Base-by-base conservation (phyloP, 2,797 vertebrate species). In the Gobionotothen gibberifrons region DNA sequence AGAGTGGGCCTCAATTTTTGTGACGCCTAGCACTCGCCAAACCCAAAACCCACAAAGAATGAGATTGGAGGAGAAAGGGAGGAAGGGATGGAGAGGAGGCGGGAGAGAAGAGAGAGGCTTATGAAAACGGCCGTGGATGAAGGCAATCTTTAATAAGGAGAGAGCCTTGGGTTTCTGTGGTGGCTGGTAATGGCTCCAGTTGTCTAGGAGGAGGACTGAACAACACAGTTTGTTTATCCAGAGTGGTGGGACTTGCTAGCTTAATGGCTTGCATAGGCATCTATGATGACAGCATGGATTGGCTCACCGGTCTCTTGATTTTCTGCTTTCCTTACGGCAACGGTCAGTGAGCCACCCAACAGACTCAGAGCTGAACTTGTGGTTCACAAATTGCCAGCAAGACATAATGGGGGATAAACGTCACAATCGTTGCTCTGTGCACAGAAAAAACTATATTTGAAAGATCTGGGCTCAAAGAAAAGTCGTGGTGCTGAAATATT, bases 151-250 rank as follows among this genome's bases (percentile, higher is more conserved):
- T 88, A 91, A 91, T 90, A 87, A 89, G 76, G 65, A 72, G 81
- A 84, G 78, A 76, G 84, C 69, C 60, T 81, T 78, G 79, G 89
- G 89, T 92, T 93, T 93, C 81, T 93, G 90, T 26, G 87, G 94
- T 90, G 74, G 68, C 63, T 87, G 61, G 83, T 87, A 79, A 89
- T 61, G 93, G 90, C 90, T 93, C 91, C 92, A 93, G 93, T 92
- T 90, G 90, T 93, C 90, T 91, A 85, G 83, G 78, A 91, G 77
- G 81, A 84, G 62, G 60, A 80, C 81, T 71, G 78, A 92, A 89
- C 85, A 89, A 85, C 82, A 72, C 71, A 76, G 76, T 84, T 85
- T 93, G 90, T 93, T 93, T 92, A 88, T 88, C 48, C 80, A 79
- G 67, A 84, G 54, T 40, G 72, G 69, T 47, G 63, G 68, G 77